Percentiles rank a stretch among this genome's conserved stretches.
Conservation (phyloP, 1,140 invertebrate species). For the Palaemon carinicauda region DNA sequence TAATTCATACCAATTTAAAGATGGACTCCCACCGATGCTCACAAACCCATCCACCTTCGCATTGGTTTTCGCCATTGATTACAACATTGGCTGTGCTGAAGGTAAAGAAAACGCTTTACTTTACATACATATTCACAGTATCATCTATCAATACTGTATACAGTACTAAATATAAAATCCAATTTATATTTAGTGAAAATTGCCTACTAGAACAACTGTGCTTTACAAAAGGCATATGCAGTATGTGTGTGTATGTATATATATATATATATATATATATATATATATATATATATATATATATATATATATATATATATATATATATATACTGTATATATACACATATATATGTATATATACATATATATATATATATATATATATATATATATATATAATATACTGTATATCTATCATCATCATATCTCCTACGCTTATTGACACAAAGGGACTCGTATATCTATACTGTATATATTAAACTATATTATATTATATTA, state of each 20-base stretch:
- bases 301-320: neutral
- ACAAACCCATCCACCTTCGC: constrained; percentile 85
- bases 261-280: neutral
- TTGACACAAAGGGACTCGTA: too few relatives aligned
- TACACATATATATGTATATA: neutral
- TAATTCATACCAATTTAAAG: constrained; percentile 75
- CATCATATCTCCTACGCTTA: too few relatives aligned
- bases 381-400: constrained; percentile 1
- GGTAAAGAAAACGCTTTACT: neutral
- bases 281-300: neutral
- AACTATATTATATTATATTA: neutral
- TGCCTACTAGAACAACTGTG: too few relatives aligned
- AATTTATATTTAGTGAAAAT: too few relatives aligned
- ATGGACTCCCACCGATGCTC: constrained; percentile 88
- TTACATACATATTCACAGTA: too few relatives aligned
- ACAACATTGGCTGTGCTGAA: constrained; percentile 68
- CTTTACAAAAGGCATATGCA: too few relatives aligned
- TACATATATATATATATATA: constrained; percentile 6
- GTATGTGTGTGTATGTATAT: neutral
- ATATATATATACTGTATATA: neutral
- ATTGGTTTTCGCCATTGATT: constrained; percentile 73
- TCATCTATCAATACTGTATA: too few relatives aligned
- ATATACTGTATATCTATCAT: neutral
- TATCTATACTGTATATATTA: neutral
- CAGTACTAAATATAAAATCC: too few relatives aligned